A percentile compares a stretch with the other conserved stretches of the same genome.
Conservation (phyloP, 2,888 invertebrate genomes). For the Rhyacophila evoluta region DNA sequence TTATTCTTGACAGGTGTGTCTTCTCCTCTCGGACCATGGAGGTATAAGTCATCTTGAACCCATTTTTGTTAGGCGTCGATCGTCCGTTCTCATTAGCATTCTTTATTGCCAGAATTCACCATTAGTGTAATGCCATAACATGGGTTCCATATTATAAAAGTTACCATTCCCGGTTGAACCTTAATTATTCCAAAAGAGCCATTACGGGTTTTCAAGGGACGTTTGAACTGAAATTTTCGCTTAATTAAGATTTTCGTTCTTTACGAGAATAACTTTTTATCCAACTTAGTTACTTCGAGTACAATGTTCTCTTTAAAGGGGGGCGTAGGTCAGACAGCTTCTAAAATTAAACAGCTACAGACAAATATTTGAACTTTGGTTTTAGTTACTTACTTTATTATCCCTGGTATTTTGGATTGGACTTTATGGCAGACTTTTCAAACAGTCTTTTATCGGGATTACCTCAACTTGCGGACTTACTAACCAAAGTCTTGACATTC, state of each 20-base stretch:
- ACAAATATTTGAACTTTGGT: too few species aligned
- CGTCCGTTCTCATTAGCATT: constrained; percentile 1
- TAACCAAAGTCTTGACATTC: too few species aligned
- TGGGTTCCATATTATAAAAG: not conserved
- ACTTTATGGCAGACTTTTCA: too few species aligned
- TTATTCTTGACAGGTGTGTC: constrained; percentile 8
- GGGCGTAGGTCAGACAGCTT: not conserved
- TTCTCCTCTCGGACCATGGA: not conserved
- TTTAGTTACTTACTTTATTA: too few species aligned
- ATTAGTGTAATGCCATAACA: constrained; percentile 5
- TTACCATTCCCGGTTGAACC: not conserved
- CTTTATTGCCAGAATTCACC: not conserved
- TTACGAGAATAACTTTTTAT: not conserved
- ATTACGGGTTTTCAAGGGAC: not conserved
- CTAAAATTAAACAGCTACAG: too few species aligned
- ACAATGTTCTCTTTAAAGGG: not conserved
- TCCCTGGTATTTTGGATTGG: too few species aligned
- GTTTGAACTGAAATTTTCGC: not conserved
- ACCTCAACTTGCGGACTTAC: too few species aligned
- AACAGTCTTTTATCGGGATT: too few species aligned
- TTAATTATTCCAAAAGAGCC: constrained; percentile 6
- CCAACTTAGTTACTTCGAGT: not conserved
- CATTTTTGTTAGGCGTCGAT: not conserved
- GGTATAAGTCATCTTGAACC: not conserved
- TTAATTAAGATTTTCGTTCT: constrained; percentile 9